phyloP scores from a whole-genome alignment of 2,888 invertebrate genomes.

The Epistrophe eligans region DNA sequence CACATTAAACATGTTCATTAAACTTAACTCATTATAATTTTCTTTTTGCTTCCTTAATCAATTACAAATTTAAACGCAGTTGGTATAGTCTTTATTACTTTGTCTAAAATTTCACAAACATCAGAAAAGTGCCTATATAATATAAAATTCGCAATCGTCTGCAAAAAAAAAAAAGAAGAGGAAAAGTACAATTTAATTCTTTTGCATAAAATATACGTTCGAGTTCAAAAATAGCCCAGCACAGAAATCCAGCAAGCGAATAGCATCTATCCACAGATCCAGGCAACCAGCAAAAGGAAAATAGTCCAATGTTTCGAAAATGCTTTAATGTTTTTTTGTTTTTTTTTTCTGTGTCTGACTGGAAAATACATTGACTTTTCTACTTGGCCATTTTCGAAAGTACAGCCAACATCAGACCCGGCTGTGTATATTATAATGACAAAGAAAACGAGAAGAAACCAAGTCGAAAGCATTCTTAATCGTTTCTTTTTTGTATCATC shows the following conservation, averaged over 20 bases:
- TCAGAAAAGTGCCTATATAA: slow-evolving; percentile 10
- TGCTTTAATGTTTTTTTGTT: slow-evolving; percentile 53
- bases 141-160: slow-evolving; percentile 36
- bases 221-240: slow-evolving; percentile 68
- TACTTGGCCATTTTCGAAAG: slow-evolving; percentile 54
- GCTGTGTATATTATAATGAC: slow-evolving; percentile 31
- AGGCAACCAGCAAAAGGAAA: slow-evolving; percentile 19
- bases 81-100: slow-evolving; percentile 41
- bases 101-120: slow-evolving; percentile 46
- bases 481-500: slow-evolving; percentile 60
- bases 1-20: background rate
- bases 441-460: slow-evolving; percentile 48
- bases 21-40: background rate
- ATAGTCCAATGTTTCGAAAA: slow-evolving; percentile 64
- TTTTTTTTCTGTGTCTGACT: slow-evolving; percentile 30
- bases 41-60: slow-evolving; percentile 52
- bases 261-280: slow-evolving; percentile 49
- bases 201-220: slow-evolving; percentile 59
- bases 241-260: slow-evolving; percentile 24
- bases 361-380: slow-evolving; percentile 70
- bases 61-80: slow-evolving; percentile 40
- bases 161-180: slow-evolving; percentile 31
- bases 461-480: slow-evolving; percentile 59
- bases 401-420: slow-evolving; percentile 38
- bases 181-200: slow-evolving; percentile 24